Evolutionary conservation across 2,797 vertebrate species (phyloP), one percentile per base, ranked within the genome.

Genomic region (Chelidonichthys spinosus): DNA sequence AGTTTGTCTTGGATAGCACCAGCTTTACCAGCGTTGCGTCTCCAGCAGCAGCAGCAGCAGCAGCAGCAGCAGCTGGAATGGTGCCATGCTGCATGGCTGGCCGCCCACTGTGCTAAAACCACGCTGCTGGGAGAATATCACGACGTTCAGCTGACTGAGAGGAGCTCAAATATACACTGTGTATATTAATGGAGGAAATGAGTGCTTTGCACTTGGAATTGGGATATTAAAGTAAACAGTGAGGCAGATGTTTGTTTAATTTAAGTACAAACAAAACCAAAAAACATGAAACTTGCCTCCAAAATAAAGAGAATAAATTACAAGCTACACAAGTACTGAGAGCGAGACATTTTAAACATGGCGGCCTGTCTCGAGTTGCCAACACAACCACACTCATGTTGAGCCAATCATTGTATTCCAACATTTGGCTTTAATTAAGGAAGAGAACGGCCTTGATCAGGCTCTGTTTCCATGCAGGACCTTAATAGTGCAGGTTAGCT

Each of bases 51-150:
- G 25, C 25, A 25, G 25, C 25, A 25, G 25, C 25, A 25, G 25
- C 25, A 25, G 25, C 25, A 25, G 25, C 25, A 25, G 25, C 17
- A n/a, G 59, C 72, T 72, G 72, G 47, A 53, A 17, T 4, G 36
- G 58, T 50, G 52, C 54, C 36, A 55, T 4, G 14, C 63, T 47
- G 56, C 69, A 74, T 14, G 55, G 74, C 66, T 18, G 39, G 36
- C 17, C 25, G 15, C 56, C 69, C 63, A 63, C 71, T 61, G 14
- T 44, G 58, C n/a, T 36, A 42, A 72, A 60, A 59, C 54, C 25
- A 59, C 25, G 43, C 70, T 58, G 63, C 17, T 62, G 37, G 44
- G 59, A 49, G 40, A 66, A 59, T 13, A 15, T 72, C 52, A 55
- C 18, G 17, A 13, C 7, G 42, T 58, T 56, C 14, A 42, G 47